Evolutionary conservation across 2,797 vertebrate genomes (phyloP), one percentile per base, ranked within the genome.

Genomic region (Florisuga fusca): DNA sequence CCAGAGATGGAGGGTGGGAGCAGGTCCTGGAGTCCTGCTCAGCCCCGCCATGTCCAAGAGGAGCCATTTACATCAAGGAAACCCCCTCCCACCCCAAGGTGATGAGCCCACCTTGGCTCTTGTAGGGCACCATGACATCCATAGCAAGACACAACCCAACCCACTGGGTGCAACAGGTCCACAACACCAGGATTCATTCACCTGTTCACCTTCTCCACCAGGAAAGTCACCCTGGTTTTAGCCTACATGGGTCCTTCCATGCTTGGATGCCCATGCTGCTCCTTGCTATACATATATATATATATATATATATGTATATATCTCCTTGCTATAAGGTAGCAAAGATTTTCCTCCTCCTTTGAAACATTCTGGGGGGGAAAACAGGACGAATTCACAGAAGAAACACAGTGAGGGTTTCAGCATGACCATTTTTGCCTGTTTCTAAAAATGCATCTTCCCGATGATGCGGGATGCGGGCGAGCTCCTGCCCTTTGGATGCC

Each of bases 121-220:
- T 2, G 1, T 4, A 62, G 25, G 43, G 16, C 7, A 1, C 1
- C 2, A 1, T 2, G 7, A 51, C 5, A 62, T 54, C 71, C 63
- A 20, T 0, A 31, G 46, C 10, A 16, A 33, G 33, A 45, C 23
- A 33, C 34, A 76, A 53, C 4, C 22, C 74, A 25, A n/a, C n/a
- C 20, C 12, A 15, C 1, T 0, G 0, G 1, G 43, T 1, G 0
- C 43, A 25, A 36, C 1, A 2, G 13, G 7, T n/a, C 38, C 48
- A 19, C 66, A 48, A 4, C 34, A 25, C 57, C 61, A 45, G 9
- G 25, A 63, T 7, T 20, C 69, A 62, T 26, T 41, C 6, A 1
- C 16, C 38, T 12, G 4, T 0, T 20, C 29, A 63, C 43, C 48
- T 51, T 25, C 46, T 76, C 59, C 55, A 34, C 0, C 0, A 62